Evolutionary conservation across 2,888 invertebrate species (phyloP).

Genomic region (Eupeodes latifasciatus): DNA sequence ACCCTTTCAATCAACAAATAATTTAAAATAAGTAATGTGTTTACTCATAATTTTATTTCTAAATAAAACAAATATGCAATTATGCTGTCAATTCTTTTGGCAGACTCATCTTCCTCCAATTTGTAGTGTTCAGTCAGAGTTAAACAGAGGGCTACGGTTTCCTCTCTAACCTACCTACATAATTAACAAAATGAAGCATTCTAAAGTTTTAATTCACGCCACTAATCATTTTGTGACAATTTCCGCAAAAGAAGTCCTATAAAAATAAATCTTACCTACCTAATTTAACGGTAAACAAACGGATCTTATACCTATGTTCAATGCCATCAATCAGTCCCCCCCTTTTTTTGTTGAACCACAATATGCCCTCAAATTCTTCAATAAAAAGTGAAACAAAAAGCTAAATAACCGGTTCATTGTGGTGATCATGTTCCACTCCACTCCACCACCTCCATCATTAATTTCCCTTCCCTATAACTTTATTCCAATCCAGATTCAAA

Average conservation of each 20-base stretch:
- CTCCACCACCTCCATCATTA: neutral
- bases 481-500: neutral
- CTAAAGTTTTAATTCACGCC: neutral
- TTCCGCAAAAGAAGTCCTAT: neutral
- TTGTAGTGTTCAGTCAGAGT: no score
- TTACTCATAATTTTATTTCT: no score
- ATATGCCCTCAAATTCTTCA: neutral
- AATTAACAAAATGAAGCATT: no score
- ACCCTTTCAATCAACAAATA: no score
- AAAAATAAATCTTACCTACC: neutral
- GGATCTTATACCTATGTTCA: neutral
- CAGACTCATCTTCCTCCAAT: no score
- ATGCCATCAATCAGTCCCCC: constrained; percentile 12
- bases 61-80: no score
- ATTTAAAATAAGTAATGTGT: no score
- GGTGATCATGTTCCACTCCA: no score
- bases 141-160: no score
- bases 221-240: neutral
- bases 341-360: neutral
- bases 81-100: no score
- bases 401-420: neutral
- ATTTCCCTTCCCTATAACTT: neutral
- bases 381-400: neutral
- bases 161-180: no score
- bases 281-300: neutral